These are phyloP conservation scores for Myoxocephalus aenaeus DNA, from an alignment of 2,797 vertebrate species.

Conservation along the genomic window DNA sequence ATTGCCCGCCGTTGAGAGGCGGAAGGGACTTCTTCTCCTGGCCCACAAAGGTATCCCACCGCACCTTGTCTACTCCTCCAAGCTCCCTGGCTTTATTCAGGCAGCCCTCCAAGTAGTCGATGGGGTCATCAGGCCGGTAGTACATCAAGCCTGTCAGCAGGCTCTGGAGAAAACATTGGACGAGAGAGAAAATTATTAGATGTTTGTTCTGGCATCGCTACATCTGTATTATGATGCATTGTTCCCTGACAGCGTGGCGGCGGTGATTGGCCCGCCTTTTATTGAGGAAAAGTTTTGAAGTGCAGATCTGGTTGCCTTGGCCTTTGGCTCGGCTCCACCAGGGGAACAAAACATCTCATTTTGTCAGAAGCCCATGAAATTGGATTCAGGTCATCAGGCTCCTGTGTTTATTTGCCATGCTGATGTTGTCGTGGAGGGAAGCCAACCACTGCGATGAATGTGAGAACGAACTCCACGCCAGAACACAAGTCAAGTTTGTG, in stretches of 20 bases:
- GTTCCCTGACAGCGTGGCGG: conserved; percentile 4
- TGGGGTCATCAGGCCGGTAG: conserved; percentile 95
- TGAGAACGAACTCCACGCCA: conserved; percentile 24
- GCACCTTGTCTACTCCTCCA: conserved; percentile 94
- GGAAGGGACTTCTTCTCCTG: conserved; percentile 96
- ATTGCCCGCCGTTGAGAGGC: conserved; percentile 94
- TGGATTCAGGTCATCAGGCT: conserved; percentile 7
- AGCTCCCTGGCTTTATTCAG: conserved; percentile 95
- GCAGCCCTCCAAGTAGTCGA: conserved; percentile 95
- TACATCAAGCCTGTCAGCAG: conserved; percentile 98
- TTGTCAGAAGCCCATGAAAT: conserved; percentile 38
- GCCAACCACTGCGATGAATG: conserved; percentile 30
- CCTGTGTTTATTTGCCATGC: not conserved
- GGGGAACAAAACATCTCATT: conserved; percentile 43
- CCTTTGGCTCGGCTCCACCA: conserved; percentile 1
- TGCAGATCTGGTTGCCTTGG: conserved; percentile 34
- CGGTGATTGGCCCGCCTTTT: not conserved
- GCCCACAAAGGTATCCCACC: conserved; percentile 97
- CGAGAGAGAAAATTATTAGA: not conserved
- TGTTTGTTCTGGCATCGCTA: conserved; percentile 1
- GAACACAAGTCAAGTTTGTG: conserved; percentile 22
- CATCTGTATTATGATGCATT: conserved; percentile 21
- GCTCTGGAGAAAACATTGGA: conserved; percentile 83
- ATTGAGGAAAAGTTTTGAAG: conserved; percentile 41
- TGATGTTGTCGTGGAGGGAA: conserved; percentile 10